Evolutionary conservation across 1,140 invertebrate genomes (phyloP).

Genomic region (Lineus longissimus): DNA sequence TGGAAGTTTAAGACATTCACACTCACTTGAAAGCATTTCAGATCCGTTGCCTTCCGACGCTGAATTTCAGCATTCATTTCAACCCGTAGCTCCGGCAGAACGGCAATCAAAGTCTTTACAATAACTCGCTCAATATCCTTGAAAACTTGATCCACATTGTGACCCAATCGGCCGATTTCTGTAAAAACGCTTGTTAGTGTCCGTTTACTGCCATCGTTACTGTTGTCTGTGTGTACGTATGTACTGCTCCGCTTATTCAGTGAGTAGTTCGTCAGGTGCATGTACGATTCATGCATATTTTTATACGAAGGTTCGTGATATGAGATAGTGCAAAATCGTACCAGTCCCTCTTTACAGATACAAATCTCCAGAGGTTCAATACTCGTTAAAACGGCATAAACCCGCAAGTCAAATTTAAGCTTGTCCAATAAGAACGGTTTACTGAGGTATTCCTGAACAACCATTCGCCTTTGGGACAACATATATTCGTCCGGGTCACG

Average conservation of each 20-base stretch:
- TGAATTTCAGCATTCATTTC: constrained; percentile 47
- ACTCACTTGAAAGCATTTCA: constrained; percentile 55
- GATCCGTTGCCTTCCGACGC: constrained; percentile 38
- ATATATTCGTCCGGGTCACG: constrained; percentile 47
- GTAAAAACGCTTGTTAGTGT: constrained; percentile 54
- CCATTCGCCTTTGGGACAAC: constrained; percentile 27
- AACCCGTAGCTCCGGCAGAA: constrained; percentile 56
- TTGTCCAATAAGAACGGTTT: constrained; percentile 56
- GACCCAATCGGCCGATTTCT: constrained; percentile 46
- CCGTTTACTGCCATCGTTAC: constrained; percentile 56
- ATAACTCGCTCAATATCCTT: constrained; percentile 54
- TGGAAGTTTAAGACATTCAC: not conserved
- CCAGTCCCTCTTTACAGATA: constrained; percentile 55
- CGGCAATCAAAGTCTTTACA: constrained; percentile 57
- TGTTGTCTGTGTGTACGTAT: constrained; percentile 54
- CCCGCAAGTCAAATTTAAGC: constrained; percentile 57
- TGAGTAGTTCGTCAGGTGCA: constrained; percentile 59
- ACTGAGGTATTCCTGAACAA: constrained; percentile 56
- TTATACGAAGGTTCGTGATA: constrained; percentile 49
- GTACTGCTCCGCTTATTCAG: constrained; percentile 55
- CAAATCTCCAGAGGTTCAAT: constrained; percentile 57
- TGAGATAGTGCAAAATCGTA: constrained; percentile 55
- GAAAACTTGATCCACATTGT: constrained; percentile 50
- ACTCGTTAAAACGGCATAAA: constrained; percentile 56
- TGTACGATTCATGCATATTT: constrained; percentile 54